A percentile compares a stretch with the other conserved stretches of the same genome.
These are phyloP conservation scores for Nudaria mundana DNA, from an alignment of 2,888 invertebrate species.

Conservation along the genomic window DNA sequence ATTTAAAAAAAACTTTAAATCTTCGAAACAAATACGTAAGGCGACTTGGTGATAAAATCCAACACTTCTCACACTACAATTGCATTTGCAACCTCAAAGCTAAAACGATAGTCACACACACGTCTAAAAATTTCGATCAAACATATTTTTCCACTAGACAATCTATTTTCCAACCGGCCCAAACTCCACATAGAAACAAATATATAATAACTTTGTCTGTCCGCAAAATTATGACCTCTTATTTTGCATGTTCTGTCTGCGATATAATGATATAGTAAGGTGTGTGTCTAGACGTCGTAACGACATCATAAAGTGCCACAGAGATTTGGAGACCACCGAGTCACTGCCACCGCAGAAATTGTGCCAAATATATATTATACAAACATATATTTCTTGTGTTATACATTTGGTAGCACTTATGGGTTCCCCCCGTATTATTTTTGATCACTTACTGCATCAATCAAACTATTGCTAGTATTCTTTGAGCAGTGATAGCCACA, in stretches of 20 bases:
- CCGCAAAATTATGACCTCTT: slow-evolving; percentile 3
- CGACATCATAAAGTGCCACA: slow-evolving; percentile 37
- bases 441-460: too few relatives aligned
- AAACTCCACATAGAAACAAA: slow-evolving; percentile 7
- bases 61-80: too few relatives aligned
- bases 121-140: too few relatives aligned
- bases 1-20: too few relatives aligned
- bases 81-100: too few relatives aligned
- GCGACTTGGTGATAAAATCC: too few relatives aligned
- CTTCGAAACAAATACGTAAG: too few relatives aligned
- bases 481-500: too few relatives aligned
- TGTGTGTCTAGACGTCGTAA: slow-evolving; percentile 33
- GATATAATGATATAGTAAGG: slow-evolving; percentile 26
- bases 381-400: slow-evolving; percentile 1
- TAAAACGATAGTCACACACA: too few relatives aligned
- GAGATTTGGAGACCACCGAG: slow-evolving; percentile 31
- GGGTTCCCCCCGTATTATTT: not conserved
- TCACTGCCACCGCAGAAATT: slow-evolving; percentile 24
- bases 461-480: too few relatives aligned
- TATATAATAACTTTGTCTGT: slow-evolving; percentile 1
- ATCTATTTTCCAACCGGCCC: not conserved
- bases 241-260: slow-evolving; percentile 8
- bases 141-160: not conserved
- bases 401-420: slow-evolving; percentile 10
- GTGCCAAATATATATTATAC: slow-evolving; percentile 22